These are phyloP conservation scores for Sepiola atlantica DNA, from an alignment of 2,888 invertebrate species.

Conservation along the genomic window DNA sequence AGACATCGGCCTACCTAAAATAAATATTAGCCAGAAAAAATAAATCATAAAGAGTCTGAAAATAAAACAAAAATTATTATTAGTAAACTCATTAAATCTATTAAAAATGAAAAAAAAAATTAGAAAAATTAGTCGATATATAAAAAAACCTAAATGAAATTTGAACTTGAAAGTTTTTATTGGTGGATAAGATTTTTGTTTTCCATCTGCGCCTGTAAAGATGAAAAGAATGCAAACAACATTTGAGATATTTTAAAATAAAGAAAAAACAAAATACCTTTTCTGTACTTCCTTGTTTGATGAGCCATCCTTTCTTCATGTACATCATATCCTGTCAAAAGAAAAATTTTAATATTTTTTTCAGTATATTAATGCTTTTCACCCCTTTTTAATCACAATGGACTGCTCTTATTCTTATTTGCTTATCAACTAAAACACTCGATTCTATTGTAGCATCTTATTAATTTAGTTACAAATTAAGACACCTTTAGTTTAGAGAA, in stretches of 20 bases:
- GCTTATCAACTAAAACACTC: too few relatives aligned
- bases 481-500: too few relatives aligned
- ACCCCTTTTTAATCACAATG: too few relatives aligned
- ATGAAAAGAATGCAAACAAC: not conserved
- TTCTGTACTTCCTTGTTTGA: constrained; percentile 81
- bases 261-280: constrained; percentile 71
- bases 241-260: not conserved
- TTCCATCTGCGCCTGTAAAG: not conserved
- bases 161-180: not conserved
- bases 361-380: not conserved
- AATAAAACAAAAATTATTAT: not conserved
- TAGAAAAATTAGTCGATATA: not conserved
- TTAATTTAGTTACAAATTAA: too few relatives aligned
- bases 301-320: constrained; percentile 94
- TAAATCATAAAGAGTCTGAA: not conserved
- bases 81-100: not conserved
- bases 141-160: not conserved
- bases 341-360: not conserved
- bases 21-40: not conserved
- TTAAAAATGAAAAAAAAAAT: not conserved
- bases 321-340: constrained; percentile 76
- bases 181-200: not conserved
- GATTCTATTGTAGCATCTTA: too few relatives aligned
- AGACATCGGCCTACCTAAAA: not conserved
- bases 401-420: too few relatives aligned